Base-by-base conservation (phyloP, 2,888 invertebrate genomes). In the Agrypnus murinus region DNA sequence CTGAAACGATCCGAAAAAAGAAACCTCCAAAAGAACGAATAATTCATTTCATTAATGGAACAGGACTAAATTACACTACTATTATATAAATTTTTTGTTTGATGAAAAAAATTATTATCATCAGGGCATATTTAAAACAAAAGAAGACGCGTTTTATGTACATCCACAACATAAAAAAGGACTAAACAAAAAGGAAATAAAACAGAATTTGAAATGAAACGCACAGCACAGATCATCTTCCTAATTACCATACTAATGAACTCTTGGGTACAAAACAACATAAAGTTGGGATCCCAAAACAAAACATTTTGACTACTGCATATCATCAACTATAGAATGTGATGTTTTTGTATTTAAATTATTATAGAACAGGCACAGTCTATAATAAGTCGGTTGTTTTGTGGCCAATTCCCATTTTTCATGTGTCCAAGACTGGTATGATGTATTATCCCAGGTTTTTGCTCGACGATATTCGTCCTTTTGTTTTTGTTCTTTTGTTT, bases 201-300 rank as follows among this genome's bases (percentile, higher is more conserved):
- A 40, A 40, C 7, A 25, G 46, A 17, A 32, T 12, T 55, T 31
- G 31, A 19, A 65, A 59, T 53, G 59, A 48, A 64, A 63, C 57
- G 40, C 40, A 40, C 55, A 38, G 7, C 38, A 59, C 50, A 68
- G 67, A 72, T 71, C 64, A 68, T 66, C 70, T 78, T 79, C 77
- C 80, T 80, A 81, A 83, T 83, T 83, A 83, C 80, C 83, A 83
- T 83, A 83, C 81, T 83, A 82, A 83, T 83, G 81, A 81, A 81
- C 73, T 72, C 72, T 69, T 64, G 74, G 75, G 19, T 72, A 72
- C 72, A 75, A 77, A 77, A 77, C 75, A 72, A 74, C 73, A 73
- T 73, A 75, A 76, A 75, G 77, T 76, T 74, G 73, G 76, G 74
- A 9, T 32, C 75, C 69, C 75, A 74, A 77, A 76, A 78, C 75